Evolutionary conservation across 2,797 vertebrate genomes (phyloP).

Genomic region (Galagoides demidoff): DNA sequence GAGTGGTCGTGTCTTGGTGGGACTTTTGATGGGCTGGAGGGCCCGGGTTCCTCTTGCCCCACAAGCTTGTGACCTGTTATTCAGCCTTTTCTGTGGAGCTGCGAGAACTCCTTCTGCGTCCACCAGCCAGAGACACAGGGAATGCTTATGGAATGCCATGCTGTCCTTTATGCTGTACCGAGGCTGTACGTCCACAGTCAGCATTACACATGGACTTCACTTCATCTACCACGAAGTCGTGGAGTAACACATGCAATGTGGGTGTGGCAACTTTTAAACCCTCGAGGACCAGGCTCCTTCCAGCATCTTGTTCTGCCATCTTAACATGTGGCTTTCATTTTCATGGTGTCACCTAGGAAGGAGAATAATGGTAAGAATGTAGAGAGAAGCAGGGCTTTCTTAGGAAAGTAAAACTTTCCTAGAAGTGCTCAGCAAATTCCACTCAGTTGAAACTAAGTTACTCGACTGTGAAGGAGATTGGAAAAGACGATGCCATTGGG

Average conservation of each 20-base stretch:
- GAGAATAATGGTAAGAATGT: background rate
- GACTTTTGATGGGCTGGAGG: background rate
- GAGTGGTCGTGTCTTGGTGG: background rate
- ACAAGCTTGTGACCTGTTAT: background rate
- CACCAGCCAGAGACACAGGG: background rate
- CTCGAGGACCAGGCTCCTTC: background rate
- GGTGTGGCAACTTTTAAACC: background rate
- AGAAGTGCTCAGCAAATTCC: slow-evolving; percentile 10
- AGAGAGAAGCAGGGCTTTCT: background rate
- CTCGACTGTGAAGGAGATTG: background rate
- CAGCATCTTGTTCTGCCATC: background rate
- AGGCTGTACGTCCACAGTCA: background rate
- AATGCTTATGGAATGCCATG: slow-evolving; percentile 30
- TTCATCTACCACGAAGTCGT: background rate
- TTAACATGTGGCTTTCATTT: background rate
- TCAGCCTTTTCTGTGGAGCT: background rate
- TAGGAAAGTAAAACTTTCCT: background rate
- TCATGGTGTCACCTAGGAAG: background rate
- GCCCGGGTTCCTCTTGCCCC: background rate
- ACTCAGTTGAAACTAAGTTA: background rate
- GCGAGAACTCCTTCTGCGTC: background rate
- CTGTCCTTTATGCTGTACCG: background rate
- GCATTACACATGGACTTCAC: background rate
- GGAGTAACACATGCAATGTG: background rate
- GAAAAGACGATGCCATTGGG: background rate